Percentiles rank a stretch among this genome's conserved stretches.
Conservation (phyloP, 2,113 vertebrate species). For the Ceratotherium simum region DNA sequence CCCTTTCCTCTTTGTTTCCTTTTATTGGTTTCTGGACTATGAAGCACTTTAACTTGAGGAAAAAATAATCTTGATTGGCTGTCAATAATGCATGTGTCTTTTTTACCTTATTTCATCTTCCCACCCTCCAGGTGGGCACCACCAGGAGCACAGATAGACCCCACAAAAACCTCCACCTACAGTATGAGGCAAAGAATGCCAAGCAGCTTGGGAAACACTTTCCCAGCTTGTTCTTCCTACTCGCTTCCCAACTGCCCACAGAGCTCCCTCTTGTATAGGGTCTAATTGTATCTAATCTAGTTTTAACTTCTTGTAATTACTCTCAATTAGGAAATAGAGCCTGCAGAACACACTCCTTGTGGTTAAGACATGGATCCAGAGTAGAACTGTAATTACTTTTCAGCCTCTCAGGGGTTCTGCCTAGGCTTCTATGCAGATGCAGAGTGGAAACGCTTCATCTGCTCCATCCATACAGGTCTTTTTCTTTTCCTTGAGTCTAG, state of each 20-base stretch:
- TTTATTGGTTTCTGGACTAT: background rate
- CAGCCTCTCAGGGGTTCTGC: conserved; percentile 60
- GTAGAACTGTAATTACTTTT: conserved; percentile 70
- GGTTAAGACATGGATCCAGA: conserved; percentile 71
- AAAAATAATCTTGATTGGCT: conserved; percentile 4
- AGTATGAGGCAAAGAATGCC: conserved; percentile 24
- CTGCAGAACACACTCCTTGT: conserved; percentile 69
- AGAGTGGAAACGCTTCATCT: conserved; percentile 41
- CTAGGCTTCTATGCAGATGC: background rate
- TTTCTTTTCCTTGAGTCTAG: background rate
- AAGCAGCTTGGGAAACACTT: conserved; percentile 57
- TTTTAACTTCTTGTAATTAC: conserved; percentile 80
- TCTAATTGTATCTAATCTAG: conserved; percentile 79
- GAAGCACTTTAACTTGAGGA: background rate
- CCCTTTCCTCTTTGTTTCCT: background rate
- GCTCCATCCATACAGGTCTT: background rate
- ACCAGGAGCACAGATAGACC: background rate
- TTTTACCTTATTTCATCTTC: background rate
- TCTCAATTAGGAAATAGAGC: conserved; percentile 74
- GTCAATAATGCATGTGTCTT: background rate
- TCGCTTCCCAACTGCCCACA: conserved; percentile 53
- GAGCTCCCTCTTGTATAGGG: conserved; percentile 63
- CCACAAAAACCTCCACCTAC: background rate
- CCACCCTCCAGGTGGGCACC: background rate
- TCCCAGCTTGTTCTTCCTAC: conserved; percentile 63